Conservation (phyloP, 2,888 invertebrate species). For the Apotomis capreana region DNA sequence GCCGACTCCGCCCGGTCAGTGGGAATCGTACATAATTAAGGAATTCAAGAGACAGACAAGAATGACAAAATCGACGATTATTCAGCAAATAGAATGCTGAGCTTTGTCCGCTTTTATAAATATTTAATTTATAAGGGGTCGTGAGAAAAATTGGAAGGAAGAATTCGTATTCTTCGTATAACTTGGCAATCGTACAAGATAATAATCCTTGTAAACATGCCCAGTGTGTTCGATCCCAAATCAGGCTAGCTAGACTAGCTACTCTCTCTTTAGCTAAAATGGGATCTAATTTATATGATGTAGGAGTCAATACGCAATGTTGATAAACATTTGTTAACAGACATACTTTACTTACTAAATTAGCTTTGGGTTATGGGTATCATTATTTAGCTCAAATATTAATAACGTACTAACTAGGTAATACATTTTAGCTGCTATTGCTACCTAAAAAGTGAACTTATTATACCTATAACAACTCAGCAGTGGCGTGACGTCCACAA, state of each 20-base stretch:
- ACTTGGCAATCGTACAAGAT: conserved; percentile 13
- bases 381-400: conserved; percentile 17
- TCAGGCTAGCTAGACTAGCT: neutral
- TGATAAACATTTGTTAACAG: neutral
- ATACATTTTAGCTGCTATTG: conserved; percentile 17
- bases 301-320: neutral
- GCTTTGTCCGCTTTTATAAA: neutral
- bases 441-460: neutral
- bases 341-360: neutral
- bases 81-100: neutral
- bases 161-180: neutral
- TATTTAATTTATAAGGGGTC: neutral
- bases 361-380: neutral
- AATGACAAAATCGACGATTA: neutral
- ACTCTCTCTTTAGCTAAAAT: neutral
- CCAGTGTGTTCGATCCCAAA: neutral
- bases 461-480: neutral
- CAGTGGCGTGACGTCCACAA: too few relatives aligned
- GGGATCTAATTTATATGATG: neutral
- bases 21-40: neutral
- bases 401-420: conserved; percentile 7
- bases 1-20: too few relatives aligned
- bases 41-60: neutral
- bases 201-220: neutral
- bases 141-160: neutral